These are phyloP conservation scores for Agrypnus murinus DNA, from an alignment of 2,888 invertebrate species.

Conservation along the genomic window DNA sequence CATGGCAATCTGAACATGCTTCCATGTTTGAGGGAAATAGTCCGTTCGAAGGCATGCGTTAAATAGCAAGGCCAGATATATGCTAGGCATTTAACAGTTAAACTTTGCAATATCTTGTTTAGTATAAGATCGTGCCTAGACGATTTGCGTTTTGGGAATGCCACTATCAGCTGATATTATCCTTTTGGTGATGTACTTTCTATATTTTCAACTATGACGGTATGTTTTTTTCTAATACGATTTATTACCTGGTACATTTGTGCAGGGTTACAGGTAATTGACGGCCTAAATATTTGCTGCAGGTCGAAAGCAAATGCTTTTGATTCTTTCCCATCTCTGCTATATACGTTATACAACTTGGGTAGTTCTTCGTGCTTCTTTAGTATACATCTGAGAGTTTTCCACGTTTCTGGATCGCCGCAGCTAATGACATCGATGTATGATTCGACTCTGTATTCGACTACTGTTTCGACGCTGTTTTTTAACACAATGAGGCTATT, in stretches of 20 bases:
- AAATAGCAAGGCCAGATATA: too few relatives aligned
- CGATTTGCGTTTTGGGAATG: neutral
- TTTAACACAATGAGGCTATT: neutral
- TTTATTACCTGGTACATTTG: neutral
- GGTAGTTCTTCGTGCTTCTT: neutral
- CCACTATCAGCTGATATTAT: neutral
- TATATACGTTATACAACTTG: neutral
- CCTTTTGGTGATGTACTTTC: neutral
- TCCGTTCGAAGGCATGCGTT: too few relatives aligned
- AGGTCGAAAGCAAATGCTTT: neutral
- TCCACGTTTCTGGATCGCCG: neutral
- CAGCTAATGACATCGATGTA: neutral
- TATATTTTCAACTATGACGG: slow-evolving; percentile 1
- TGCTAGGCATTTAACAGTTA: too few relatives aligned
- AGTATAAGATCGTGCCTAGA: too few relatives aligned
- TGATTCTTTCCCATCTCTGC: neutral
- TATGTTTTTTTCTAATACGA: neutral
- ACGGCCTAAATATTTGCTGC: neutral
- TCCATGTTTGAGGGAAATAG: too few relatives aligned
- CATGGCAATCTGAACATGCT: too few relatives aligned
- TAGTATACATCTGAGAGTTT: neutral
- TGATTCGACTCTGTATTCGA: neutral
- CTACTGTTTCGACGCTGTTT: neutral
- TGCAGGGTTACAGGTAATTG: neutral
- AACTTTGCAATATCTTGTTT: too few relatives aligned